Conservation (phyloP, 2,797 vertebrate genomes). For the Anomalospiza imberbis region DNA sequence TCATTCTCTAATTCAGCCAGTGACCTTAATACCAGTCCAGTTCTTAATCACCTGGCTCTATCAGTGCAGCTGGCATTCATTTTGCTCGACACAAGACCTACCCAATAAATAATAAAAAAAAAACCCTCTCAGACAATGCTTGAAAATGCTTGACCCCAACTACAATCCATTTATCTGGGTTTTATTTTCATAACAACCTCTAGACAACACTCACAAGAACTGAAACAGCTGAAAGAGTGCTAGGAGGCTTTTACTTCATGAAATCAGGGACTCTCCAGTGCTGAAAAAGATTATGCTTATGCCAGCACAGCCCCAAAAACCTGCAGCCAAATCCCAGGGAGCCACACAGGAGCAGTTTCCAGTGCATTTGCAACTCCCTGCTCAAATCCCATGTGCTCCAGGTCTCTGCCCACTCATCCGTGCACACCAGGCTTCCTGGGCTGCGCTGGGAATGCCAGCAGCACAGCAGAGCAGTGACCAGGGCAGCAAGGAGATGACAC, state of each 20-base stretch:
- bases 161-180: neutral
- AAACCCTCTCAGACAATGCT: neutral
- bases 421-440: rapidly evolving
- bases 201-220: neutral
- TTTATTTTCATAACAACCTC: neutral
- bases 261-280: neutral
- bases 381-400: neutral
- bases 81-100: neutral
- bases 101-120: neutral
- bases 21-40: constrained; percentile 71
- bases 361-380: rapidly evolving
- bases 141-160: neutral
- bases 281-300: neutral
- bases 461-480: neutral
- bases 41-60: constrained; percentile 55
- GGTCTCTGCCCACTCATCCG: neutral
- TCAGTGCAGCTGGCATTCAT: constrained; percentile 10
- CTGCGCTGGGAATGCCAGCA: neutral
- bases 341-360: rapidly evolving
- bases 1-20: constrained; percentile 44
- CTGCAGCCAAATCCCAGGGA: neutral
- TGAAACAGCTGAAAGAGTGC: neutral
- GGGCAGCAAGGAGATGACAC: neutral
- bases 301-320: neutral
- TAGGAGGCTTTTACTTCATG: neutral